These are phyloP conservation scores for Salvelinus fontinalis DNA, from an alignment of 2,113 vertebrate genomes.

Conservation along the genomic window DNA sequence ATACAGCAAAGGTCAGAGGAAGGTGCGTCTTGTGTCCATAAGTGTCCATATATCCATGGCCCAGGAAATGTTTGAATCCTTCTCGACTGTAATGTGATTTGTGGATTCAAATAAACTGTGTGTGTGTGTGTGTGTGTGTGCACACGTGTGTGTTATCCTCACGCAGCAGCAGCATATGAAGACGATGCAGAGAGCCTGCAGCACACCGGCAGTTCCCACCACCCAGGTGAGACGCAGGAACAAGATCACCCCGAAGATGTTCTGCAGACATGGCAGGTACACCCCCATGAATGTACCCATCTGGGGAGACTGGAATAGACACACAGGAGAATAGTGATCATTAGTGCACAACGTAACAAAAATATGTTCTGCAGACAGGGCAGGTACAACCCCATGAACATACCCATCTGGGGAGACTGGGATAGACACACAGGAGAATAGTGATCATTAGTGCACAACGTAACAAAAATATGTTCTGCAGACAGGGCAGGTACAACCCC, in stretches of 20 bases:
- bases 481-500: conserved; percentile 59
- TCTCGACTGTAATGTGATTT: too few species aligned
- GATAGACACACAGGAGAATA: neutral
- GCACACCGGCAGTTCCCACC: conserved; percentile 75
- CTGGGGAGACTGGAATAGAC: conserved; percentile 67
- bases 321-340: neutral
- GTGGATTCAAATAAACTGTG: too few species aligned
- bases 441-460: neutral
- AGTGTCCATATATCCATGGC: too few species aligned
- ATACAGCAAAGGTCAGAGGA: too few species aligned
- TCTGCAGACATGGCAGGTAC: conserved; percentile 83
- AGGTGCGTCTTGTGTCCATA: too few species aligned
- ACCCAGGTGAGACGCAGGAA: conserved; percentile 83
- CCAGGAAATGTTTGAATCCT: too few species aligned
- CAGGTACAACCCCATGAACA: conserved; percentile 73
- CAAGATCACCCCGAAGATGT: conserved; percentile 83
- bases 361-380: neutral
- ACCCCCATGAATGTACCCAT: conserved; percentile 87
- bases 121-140: conserved; percentile 13
- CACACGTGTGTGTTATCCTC: conserved; percentile 48
- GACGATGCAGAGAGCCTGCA: conserved; percentile 79
- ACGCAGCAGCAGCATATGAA: conserved; percentile 84
- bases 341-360: neutral
- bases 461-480: neutral
- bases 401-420: conserved; percentile 81